A percentile compares a stretch with the other conserved stretches of the same genome.
These are phyloP conservation scores for Hetaerina titia DNA, from an alignment of 2,888 invertebrate species.

Conservation along the genomic window DNA sequence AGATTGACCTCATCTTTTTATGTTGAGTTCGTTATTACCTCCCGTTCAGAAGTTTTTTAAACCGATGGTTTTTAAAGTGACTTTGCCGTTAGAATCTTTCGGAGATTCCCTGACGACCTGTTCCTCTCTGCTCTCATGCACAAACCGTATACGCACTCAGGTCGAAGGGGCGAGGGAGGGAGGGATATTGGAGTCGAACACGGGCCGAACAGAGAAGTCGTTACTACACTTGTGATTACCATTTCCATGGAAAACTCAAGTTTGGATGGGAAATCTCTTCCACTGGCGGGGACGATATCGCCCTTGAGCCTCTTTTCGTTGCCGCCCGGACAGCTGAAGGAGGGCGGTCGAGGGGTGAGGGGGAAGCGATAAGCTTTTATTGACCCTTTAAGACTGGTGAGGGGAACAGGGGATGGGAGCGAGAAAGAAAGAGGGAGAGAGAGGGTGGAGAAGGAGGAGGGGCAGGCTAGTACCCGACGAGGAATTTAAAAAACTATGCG, in stretches of 20 bases:
- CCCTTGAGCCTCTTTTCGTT: conserved; percentile 25
- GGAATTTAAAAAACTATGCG: conserved; percentile 36
- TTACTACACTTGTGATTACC: neutral
- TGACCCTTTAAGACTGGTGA: conserved; percentile 27
- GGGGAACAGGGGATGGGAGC: neutral
- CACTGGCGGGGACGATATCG: neutral
- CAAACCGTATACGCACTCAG: neutral
- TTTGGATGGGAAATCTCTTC: neutral
- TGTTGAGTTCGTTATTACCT: neutral
- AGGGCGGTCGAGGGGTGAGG: neutral
- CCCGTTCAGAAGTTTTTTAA: neutral
- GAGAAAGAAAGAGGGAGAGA: neutral
- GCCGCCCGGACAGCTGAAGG: conserved; percentile 27
- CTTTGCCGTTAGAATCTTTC: neutral
- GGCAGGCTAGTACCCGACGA: neutral
- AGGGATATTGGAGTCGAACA: neutral
- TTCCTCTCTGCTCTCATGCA: neutral
- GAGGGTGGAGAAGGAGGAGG: neutral
- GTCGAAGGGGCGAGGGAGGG: neutral
- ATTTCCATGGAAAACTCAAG: neutral
- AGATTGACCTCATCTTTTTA: neutral
- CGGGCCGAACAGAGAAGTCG: neutral
- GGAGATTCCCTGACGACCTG: neutral
- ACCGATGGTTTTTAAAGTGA: neutral
- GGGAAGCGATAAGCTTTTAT: conserved; percentile 27